Evolutionary conservation across 2,888 invertebrate genomes (phyloP).

Genomic region (Agonopterix heracliana): DNA sequence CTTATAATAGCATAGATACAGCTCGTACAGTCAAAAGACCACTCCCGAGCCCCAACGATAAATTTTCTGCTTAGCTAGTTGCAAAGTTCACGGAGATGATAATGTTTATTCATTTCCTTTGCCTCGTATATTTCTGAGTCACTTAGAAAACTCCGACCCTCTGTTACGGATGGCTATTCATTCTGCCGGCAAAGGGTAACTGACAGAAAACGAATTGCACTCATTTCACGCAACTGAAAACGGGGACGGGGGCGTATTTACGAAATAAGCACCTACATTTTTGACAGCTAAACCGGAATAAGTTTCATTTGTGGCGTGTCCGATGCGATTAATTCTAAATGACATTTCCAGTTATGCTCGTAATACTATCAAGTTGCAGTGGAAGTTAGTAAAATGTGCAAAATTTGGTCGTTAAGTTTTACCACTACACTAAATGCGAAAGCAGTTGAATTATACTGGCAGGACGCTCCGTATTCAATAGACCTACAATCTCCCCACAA

Average conservation of each 20-base stretch:
- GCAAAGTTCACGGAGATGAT: constrained; percentile 26
- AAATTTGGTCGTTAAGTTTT: constrained; percentile 25
- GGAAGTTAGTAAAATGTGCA: constrained; percentile 11
- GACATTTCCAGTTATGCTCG: background rate
- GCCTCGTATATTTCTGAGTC: constrained; percentile 5
- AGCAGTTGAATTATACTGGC: constrained; percentile 10
- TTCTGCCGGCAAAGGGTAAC: constrained; percentile 22
- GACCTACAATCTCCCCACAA: constrained; percentile 13
- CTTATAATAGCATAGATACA: too few species aligned
- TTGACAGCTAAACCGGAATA: background rate
- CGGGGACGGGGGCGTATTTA: constrained; percentile 1
- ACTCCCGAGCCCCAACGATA: constrained; percentile 7
- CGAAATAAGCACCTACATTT: background rate
- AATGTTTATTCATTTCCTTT: constrained; percentile 29
- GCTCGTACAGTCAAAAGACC: too few species aligned
- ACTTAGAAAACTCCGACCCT: constrained; percentile 17
- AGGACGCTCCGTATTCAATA: background rate
- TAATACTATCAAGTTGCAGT: constrained; percentile 1
- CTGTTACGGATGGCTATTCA: constrained; percentile 20
- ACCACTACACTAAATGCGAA: constrained; percentile 1
- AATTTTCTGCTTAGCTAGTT: constrained; percentile 28
- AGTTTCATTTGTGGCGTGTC: background rate
- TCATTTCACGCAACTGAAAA: constrained; percentile 19
- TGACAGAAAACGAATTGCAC: constrained; percentile 25
- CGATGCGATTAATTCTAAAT: background rate